Evolutionary conservation across 2,797 vertebrate species (phyloP).

Genomic region (Peromyscus melanophrys): DNA sequence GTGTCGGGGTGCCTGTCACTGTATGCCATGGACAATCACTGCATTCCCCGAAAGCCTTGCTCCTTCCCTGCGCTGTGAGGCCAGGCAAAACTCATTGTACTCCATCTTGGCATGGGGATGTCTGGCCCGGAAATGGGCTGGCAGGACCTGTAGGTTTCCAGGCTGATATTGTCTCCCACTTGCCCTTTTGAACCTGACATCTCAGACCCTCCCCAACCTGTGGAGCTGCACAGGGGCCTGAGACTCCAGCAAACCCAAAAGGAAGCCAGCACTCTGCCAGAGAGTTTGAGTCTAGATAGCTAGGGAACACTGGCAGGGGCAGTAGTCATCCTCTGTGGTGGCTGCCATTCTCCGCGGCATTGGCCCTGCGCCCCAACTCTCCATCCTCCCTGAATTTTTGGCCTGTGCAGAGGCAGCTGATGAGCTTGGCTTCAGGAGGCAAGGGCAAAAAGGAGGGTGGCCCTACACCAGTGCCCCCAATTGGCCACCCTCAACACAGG

Average conservation of each 20-base stretch:
- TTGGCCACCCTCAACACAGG: background rate
- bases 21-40: background rate
- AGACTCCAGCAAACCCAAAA: background rate
- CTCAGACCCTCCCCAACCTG: background rate
- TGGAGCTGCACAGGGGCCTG: background rate
- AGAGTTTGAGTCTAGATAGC: background rate
- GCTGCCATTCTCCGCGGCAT: background rate
- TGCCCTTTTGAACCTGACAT: background rate
- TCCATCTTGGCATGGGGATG: slow-evolving; percentile 64
- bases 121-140: slow-evolving; percentile 54
- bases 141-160: slow-evolving; percentile 64
- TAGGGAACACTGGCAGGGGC: slow-evolving; percentile 31
- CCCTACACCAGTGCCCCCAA: background rate
- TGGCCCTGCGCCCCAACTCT: slow-evolving; percentile 24
- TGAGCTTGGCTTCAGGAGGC: background rate
- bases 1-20: background rate
- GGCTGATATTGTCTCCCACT: slow-evolving; percentile 32
- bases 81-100: background rate
- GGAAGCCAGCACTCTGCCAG: background rate
- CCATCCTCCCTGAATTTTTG: background rate
- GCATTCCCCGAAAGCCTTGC: slow-evolving; percentile 60
- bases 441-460: background rate
- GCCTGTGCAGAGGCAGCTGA: background rate
- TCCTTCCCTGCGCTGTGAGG: background rate
- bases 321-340: background rate